phyloP scores from a whole-genome alignment of 2,888 invertebrate genomes.

The Galeruca laticollis region DNA sequence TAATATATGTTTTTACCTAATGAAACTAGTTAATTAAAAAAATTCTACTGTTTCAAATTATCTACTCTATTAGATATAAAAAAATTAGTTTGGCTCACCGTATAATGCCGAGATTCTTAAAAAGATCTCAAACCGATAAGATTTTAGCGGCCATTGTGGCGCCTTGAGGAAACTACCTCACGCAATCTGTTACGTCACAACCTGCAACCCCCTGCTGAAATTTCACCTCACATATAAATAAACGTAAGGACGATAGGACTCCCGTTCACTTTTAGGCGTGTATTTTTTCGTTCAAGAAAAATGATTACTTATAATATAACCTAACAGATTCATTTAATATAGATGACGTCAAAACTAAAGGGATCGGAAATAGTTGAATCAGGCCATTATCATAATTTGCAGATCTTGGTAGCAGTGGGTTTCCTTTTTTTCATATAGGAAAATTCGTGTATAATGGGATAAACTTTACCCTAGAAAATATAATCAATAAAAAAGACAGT shows the following conservation, averaged over 20 bases:
- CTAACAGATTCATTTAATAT: conserved; percentile 5
- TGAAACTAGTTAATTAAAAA: too few relatives aligned
- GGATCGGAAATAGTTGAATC: neutral
- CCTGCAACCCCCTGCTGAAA: conserved; percentile 51
- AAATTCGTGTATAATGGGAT: too few relatives aligned
- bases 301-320: conserved; percentile 1
- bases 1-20: too few relatives aligned
- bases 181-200: conserved; percentile 64
- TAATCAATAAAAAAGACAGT: neutral
- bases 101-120: conserved; percentile 60
- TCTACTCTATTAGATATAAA: neutral
- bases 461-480: too few relatives aligned
- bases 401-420: neutral
- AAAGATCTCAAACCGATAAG: conserved; percentile 63
- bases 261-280: conserved; percentile 16
- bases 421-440: neutral
- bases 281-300: conserved; percentile 17
- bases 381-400: neutral
- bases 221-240: conserved; percentile 39
- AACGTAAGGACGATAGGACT: conserved; percentile 14
- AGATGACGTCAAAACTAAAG: neutral
- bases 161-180: conserved; percentile 59
- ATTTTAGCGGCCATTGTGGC: conserved; percentile 58
- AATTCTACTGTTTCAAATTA: neutral
- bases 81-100: conserved; percentile 55